A percentile compares a stretch with the other conserved stretches of the same genome.
These are phyloP conservation scores for Betta splendens DNA, from an alignment of 2,797 vertebrate genomes.

Conservation along the genomic window DNA sequence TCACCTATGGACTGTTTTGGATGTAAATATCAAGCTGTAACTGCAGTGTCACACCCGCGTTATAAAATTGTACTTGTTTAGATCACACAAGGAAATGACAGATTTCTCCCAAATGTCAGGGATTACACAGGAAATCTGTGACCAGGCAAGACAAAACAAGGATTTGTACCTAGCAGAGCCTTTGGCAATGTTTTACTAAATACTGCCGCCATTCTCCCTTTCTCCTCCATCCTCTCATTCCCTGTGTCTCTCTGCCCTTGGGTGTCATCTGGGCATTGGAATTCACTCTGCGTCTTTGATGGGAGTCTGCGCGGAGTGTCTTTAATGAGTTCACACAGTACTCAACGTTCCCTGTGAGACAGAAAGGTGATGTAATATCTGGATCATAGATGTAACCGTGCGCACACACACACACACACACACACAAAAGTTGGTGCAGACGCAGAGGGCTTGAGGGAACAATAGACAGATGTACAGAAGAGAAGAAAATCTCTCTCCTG, in stretches of 20 bases:
- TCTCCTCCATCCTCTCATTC: conserved; percentile 1
- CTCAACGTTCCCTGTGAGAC: conserved; percentile 36
- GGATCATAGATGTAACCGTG: conserved; percentile 48
- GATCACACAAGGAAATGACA: no score
- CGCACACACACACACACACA: background rate
- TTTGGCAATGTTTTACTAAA: no score
- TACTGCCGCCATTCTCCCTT: background rate
- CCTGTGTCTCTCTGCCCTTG: conserved; percentile 9
- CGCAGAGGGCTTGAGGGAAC: conserved; percentile 12
- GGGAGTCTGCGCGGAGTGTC: conserved; percentile 36
- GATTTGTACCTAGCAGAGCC: no score
- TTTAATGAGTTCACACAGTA: conserved; percentile 50
- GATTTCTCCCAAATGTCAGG: no score
- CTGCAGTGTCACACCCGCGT: no score
- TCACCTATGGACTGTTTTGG: no score
- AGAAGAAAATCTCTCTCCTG: no score
- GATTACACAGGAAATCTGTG: no score
- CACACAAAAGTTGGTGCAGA: conserved; percentile 12
- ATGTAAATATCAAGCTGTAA: no score
- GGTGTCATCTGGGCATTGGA: conserved; percentile 35
- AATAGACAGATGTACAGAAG: conserved; percentile 22
- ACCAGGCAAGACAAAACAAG: no score
- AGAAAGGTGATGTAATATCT: conserved; percentile 58
- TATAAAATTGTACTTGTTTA: no score
- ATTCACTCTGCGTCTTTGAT: conserved; percentile 39